Conservation (phyloP, 1,140 invertebrate species). For the Trissolcus basalis region DNA sequence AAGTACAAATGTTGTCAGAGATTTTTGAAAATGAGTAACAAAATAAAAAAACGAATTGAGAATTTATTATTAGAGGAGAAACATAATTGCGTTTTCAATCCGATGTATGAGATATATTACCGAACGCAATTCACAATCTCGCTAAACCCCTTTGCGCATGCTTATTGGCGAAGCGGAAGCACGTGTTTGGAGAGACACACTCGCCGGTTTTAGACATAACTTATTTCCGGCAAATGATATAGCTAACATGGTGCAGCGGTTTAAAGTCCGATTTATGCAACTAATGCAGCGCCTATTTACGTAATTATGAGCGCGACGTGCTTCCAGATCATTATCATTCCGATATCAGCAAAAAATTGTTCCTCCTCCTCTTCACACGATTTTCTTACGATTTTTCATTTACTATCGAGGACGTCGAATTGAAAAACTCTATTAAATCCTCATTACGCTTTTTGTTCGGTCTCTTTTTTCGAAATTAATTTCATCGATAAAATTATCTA, state of each 20-base stretch:
- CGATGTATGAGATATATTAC: slow-evolving; percentile 15
- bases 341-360: neutral
- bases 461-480: too few species aligned
- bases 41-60: too few species aligned
- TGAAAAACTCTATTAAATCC: too few species aligned
- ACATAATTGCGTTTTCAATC: slow-evolving; percentile 23
- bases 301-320: slow-evolving; percentile 30
- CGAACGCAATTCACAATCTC: slow-evolving; percentile 31
- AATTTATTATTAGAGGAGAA: slow-evolving; percentile 14
- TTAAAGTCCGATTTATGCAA: slow-evolving; percentile 36
- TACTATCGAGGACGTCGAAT: too few species aligned
- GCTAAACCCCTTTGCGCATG: slow-evolving; percentile 31
- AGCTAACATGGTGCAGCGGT: slow-evolving; percentile 18
- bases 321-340: slow-evolving; percentile 27
- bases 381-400: slow-evolving; percentile 7
- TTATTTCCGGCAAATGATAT: slow-evolving; percentile 46
- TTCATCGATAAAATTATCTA: too few species aligned
- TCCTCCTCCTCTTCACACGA: neutral
- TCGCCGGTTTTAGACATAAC: slow-evolving; percentile 47
- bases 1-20: too few species aligned
- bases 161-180: slow-evolving; percentile 38
- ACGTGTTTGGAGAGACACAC: slow-evolving; percentile 41
- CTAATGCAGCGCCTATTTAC: slow-evolving; percentile 21
- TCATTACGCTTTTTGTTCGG: too few species aligned
- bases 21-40: too few species aligned